phyloP scores from a whole-genome alignment of 2,113 vertebrate species.

The Rhabdomys dilectus region DNA sequence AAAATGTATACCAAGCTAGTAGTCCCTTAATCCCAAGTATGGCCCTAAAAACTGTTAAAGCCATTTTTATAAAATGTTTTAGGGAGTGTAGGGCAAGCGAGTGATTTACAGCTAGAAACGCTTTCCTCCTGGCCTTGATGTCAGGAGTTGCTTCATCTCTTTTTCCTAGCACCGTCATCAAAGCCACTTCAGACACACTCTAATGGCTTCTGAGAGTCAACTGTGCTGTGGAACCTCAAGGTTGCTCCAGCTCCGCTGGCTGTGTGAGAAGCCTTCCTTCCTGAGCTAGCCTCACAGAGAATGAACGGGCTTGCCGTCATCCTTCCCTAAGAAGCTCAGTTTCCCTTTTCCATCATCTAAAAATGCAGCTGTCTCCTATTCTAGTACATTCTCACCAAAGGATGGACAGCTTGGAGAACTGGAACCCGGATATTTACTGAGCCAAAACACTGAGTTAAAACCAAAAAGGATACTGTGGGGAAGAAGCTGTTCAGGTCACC shows the following conservation, averaged over 20 bases:
- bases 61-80: slow-evolving; percentile 83
- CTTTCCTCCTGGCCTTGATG: slow-evolving; percentile 82
- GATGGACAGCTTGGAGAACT: no score
- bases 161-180: slow-evolving; percentile 63
- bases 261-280: not conserved
- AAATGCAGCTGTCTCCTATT: not conserved
- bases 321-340: not conserved
- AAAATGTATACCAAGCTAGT: slow-evolving; percentile 68
- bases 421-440: no score
- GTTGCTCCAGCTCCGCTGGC: not conserved
- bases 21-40: slow-evolving; percentile 78
- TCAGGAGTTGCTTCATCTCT: slow-evolving; percentile 67
- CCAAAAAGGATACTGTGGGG: not conserved
- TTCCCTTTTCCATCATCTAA: not conserved
- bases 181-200: slow-evolving; percentile 70
- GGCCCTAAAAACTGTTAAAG: slow-evolving; percentile 86
- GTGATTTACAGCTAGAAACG: slow-evolving; percentile 83
- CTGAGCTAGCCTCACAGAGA: no score
- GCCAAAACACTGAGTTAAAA: not conserved
- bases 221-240: not conserved
- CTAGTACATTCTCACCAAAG: not conserved
- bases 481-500: not conserved
- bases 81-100: slow-evolving; percentile 78
- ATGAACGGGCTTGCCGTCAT: not conserved
- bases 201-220: not conserved